A percentile compares a stretch with the other conserved stretches of the same genome.
Conservation (phyloP, 35 echinoderm and acorn worm species). For the Ophiothrix spiculata region DNA sequence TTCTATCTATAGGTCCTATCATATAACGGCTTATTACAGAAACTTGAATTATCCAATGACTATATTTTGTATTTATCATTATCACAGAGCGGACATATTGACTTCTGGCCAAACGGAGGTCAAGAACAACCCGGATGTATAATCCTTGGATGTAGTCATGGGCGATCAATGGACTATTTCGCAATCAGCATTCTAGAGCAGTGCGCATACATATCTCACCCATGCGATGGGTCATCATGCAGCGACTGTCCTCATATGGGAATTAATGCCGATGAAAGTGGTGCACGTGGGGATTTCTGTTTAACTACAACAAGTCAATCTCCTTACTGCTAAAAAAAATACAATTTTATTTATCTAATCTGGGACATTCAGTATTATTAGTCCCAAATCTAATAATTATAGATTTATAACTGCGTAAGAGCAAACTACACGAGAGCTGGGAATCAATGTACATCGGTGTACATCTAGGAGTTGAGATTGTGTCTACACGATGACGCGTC, state of each 20-base stretch:
- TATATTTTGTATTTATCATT: no score
- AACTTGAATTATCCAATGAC: no score
- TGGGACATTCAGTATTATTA: no score
- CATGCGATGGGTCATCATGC: background rate
- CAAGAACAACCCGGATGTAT: constrained; percentile 51
- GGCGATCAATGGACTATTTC: background rate
- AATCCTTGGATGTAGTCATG: background rate
- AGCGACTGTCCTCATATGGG: background rate
- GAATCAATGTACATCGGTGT: no score
- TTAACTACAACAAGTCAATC: background rate
- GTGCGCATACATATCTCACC: background rate
- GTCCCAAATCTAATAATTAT: no score
- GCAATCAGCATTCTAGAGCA: background rate
- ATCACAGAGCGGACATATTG: background rate
- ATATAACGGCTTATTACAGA: no score
- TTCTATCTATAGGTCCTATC: no score
- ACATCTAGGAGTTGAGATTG: no score
- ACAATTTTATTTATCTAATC: no score
- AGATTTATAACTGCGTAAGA: no score
- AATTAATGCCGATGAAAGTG: background rate
- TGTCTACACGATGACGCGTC: no score
- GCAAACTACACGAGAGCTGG: no score
- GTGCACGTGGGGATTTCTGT: background rate
- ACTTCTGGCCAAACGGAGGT: constrained; percentile 56
- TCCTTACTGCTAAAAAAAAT: background rate